phyloP scores from a whole-genome alignment of 2,113 vertebrate genomes.

The human region DNA sequence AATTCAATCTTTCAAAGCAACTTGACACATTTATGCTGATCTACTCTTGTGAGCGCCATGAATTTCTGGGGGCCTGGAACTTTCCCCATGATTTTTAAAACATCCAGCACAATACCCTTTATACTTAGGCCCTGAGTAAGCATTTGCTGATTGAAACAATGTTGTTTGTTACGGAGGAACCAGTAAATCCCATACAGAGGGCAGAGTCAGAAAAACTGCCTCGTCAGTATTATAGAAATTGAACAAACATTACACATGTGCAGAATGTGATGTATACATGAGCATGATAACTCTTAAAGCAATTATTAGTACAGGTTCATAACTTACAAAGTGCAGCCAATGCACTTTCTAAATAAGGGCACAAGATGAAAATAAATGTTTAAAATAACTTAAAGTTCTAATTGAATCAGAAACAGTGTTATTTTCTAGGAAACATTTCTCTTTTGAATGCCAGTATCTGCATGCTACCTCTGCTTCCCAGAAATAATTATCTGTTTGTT shows the following conservation, averaged over 20 bases:
- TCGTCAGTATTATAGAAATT: neutral
- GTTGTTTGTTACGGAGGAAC: neutral
- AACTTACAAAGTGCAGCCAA: neutral
- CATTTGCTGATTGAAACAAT: neutral
- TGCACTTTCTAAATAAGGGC: neutral
- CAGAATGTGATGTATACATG: rapidly evolving
- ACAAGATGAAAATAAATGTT: neutral
- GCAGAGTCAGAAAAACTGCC: neutral
- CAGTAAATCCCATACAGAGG: neutral
- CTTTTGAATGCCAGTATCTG: conserved; percentile 35
- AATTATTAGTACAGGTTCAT: neutral
- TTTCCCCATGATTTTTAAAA: neutral
- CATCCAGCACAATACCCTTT: too few relatives aligned
- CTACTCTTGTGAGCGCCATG: neutral
- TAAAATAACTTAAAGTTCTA: conserved; percentile 48
- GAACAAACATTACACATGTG: neutral
- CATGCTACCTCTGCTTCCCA: conserved; percentile 51
- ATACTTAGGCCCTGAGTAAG: too few relatives aligned
- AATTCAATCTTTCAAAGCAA: neutral
- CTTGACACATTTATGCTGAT: neutral
- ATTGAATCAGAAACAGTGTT: neutral
- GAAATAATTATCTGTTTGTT: conserved; percentile 71
- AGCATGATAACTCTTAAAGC: neutral
- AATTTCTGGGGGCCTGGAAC: neutral
- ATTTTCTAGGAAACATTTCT: conserved; percentile 56